phyloP scores from a whole-genome alignment of 2,113 vertebrate species.

The Oreochromis niloticus region DNA sequence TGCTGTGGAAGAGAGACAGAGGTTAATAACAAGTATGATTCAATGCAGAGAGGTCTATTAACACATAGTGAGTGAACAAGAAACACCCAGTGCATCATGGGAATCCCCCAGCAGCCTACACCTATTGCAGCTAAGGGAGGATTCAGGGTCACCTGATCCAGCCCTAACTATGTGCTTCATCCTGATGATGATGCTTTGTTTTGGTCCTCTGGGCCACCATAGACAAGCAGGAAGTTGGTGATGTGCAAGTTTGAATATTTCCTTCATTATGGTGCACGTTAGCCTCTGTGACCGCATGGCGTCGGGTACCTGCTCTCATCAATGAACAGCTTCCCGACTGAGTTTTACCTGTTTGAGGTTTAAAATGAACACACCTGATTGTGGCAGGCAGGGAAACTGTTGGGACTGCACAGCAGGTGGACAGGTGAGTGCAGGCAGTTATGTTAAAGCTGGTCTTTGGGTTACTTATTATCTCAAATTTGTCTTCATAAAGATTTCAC shows the following conservation, averaged over 20 bases:
- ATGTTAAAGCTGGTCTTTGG: background rate
- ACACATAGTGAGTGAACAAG: too few species aligned
- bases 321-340: background rate
- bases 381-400: background rate
- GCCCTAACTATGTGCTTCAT: background rate
- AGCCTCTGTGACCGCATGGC: background rate
- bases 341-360: background rate
- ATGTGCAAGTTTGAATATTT: background rate
- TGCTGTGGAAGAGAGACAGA: background rate
- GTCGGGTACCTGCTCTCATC: background rate
- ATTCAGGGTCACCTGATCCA: background rate
- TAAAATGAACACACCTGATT: background rate
- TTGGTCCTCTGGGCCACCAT: background rate
- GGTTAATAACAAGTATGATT: accelerated
- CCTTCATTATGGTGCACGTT: background rate
- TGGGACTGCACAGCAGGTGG: background rate
- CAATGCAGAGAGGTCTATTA: too few species aligned
- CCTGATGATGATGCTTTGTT: background rate
- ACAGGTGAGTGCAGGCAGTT: background rate
- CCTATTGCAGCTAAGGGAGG: accelerated
- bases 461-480: background rate
- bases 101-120: too few species aligned
- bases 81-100: too few species aligned
- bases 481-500: background rate
- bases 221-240: background rate